Evolutionary conservation across 2,797 vertebrate species (phyloP).

Genomic region (Anableps anableps): DNA sequence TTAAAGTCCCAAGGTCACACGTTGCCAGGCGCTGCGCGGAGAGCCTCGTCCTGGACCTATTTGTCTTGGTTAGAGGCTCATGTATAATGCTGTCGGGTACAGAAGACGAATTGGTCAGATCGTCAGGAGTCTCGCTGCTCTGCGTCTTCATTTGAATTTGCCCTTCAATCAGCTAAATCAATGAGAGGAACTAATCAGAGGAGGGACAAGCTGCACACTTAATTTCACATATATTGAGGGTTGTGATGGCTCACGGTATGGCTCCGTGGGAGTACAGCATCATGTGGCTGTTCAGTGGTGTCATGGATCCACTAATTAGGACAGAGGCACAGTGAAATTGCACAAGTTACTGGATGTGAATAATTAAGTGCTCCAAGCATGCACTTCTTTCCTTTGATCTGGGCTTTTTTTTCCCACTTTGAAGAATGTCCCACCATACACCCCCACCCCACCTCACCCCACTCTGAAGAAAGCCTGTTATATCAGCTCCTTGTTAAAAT

Average conservation of each 20-base stretch:
- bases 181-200: conserved; percentile 75
- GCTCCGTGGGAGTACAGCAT: conserved; percentile 49
- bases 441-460: not conserved
- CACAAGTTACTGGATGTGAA: conserved; percentile 78
- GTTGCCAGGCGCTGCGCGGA: conserved; percentile 66
- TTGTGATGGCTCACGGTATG: conserved; percentile 54
- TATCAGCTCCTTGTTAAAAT: conserved; percentile 81
- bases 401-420: conserved; percentile 63
- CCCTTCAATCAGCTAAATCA: conserved; percentile 80
- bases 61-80: conserved; percentile 80
- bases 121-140: conserved; percentile 63
- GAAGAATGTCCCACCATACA: conserved; percentile 68
- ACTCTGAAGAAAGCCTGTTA: conserved; percentile 72
- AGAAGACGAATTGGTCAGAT: conserved; percentile 74
- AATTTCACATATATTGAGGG: conserved; percentile 70
- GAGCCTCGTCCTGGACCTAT: conserved; percentile 70
- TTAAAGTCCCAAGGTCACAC: conserved; percentile 79
- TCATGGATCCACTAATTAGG: conserved; percentile 79
- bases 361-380: conserved; percentile 81
- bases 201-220: conserved; percentile 68
- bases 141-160: conserved; percentile 75
- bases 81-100: conserved; percentile 66
- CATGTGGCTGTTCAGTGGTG: conserved; percentile 64
- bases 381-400: conserved; percentile 82
- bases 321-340: conserved; percentile 75